Evolutionary conservation across 2,797 vertebrate species (phyloP).

Genomic region (Schizopygopsis malacanthus): DNA sequence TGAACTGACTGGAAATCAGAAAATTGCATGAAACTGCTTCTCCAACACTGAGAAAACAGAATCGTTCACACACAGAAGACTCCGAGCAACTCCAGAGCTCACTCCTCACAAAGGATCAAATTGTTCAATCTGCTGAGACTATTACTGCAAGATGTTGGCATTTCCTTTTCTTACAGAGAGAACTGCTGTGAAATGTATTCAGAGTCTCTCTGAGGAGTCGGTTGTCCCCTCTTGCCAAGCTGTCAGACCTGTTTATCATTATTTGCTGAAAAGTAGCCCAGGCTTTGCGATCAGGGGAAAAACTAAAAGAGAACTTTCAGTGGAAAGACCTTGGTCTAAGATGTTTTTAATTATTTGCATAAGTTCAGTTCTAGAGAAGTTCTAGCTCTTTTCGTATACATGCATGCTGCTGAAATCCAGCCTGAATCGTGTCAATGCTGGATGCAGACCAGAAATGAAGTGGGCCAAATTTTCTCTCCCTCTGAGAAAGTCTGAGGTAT

Average conservation of each 20-base stretch:
- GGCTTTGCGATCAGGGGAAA: slow-evolving; percentile 5
- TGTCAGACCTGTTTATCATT: slow-evolving; percentile 40
- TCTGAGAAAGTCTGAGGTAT: slow-evolving; percentile 64
- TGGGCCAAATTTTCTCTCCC: slow-evolving; percentile 66
- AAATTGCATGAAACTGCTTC: neutral
- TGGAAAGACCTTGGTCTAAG: slow-evolving; percentile 15
- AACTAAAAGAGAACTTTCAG: neutral
- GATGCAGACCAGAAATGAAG: slow-evolving; percentile 68
- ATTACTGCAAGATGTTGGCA: slow-evolving; percentile 52
- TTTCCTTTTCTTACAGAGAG: slow-evolving; percentile 45
- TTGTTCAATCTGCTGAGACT: slow-evolving; percentile 43
- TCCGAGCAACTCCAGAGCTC: neutral
- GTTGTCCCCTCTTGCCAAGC: slow-evolving; percentile 31
- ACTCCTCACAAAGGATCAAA: slow-evolving; percentile 45
- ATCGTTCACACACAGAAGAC: slow-evolving; percentile 12
- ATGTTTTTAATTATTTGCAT: slow-evolving; percentile 8
- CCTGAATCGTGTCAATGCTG: slow-evolving; percentile 66
- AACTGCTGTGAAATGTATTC: slow-evolving; percentile 47
- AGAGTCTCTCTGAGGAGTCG: slow-evolving; percentile 32
- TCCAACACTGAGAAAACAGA: slow-evolving; percentile 2
- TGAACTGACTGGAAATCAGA: neutral
- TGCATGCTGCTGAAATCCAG: slow-evolving; percentile 57
- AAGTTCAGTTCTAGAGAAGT: neutral
- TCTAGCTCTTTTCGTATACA: neutral
- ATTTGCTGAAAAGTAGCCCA: slow-evolving; percentile 22